phyloP scores from a whole-genome alignment of 2,797 vertebrate species.

The Sylvia borin region DNA sequence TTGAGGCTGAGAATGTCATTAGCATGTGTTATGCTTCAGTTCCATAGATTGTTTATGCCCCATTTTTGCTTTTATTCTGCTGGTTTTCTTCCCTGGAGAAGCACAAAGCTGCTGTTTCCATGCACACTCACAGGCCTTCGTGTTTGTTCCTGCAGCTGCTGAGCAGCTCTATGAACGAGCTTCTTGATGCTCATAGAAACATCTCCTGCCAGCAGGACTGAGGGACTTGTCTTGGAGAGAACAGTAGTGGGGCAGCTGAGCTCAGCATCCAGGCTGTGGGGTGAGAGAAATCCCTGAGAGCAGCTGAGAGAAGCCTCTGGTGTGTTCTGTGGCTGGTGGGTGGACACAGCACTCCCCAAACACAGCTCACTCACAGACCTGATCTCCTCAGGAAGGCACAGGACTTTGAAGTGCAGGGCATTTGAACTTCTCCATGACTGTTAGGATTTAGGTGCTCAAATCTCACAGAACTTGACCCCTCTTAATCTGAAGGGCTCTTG shows the following conservation, averaged over 20 bases:
- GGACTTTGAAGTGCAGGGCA: background rate
- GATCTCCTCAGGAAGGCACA: background rate
- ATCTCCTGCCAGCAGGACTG: background rate
- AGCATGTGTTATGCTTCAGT: background rate
- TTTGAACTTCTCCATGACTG: background rate
- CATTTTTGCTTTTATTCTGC: background rate
- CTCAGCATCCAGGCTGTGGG: background rate
- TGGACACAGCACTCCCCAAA: background rate
- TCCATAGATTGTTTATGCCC: background rate
- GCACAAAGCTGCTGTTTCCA: background rate
- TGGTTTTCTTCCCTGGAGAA: background rate
- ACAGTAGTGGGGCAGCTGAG: background rate
- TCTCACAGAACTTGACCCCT: background rate
- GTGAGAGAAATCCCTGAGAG: background rate
- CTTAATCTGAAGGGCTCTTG: background rate
- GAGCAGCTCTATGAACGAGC: background rate
- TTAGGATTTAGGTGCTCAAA: background rate
- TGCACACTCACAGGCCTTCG: background rate
- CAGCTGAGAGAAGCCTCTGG: background rate
- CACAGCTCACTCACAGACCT: fast-evolving
- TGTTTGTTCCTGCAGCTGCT: background rate
- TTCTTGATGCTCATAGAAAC: background rate
- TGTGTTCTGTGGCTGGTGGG: background rate
- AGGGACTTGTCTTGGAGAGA: background rate
- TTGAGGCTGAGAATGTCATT: background rate